These are phyloP conservation scores for Chondrilla cf. caribensis DNA, from an alignment of 37 sponge, comb jelly and placozoan genomes.

Conservation along the genomic window DNA sequence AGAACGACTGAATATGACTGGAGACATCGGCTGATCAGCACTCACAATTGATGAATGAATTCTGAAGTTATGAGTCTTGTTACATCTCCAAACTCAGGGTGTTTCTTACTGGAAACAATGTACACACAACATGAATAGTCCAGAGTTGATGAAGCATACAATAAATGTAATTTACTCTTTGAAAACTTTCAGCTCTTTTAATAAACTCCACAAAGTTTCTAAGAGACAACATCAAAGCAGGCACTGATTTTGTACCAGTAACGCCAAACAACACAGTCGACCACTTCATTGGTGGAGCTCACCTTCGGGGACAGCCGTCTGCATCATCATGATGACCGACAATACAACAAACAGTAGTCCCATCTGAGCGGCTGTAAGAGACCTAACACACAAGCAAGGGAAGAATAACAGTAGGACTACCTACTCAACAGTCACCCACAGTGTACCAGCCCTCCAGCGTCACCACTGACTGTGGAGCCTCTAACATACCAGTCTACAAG, in stretches of 20 bases:
- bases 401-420: neutral
- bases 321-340: slow-evolving; percentile 67
- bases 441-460: too few species aligned
- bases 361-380: neutral
- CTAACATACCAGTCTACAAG: slow-evolving; percentile 22
- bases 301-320: slow-evolving; percentile 48
- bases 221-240: neutral
- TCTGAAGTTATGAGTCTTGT: slow-evolving; percentile 36
- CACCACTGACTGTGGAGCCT: too few species aligned
- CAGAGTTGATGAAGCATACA: too few species aligned
- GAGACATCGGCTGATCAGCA: too few species aligned
- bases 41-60: slow-evolving; percentile 52
- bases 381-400: slow-evolving; percentile 10
- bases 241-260: too few species aligned
- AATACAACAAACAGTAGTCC: slow-evolving; percentile 57
- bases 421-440: too few species aligned
- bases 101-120: slow-evolving; percentile 6
- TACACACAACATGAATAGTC: too few species aligned
- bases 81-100: slow-evolving; percentile 56
- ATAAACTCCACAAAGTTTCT: slow-evolving; percentile 4
- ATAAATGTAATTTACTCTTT: neutral
- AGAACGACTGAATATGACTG: neutral
- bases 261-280: too few species aligned
- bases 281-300: neutral
- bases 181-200: neutral